Percentiles rank a stretch among this genome's conserved stretches.
These are phyloP conservation scores for Bimastos eiseni DNA, from an alignment of 2,888 invertebrate genomes.

Conservation along the genomic window DNA sequence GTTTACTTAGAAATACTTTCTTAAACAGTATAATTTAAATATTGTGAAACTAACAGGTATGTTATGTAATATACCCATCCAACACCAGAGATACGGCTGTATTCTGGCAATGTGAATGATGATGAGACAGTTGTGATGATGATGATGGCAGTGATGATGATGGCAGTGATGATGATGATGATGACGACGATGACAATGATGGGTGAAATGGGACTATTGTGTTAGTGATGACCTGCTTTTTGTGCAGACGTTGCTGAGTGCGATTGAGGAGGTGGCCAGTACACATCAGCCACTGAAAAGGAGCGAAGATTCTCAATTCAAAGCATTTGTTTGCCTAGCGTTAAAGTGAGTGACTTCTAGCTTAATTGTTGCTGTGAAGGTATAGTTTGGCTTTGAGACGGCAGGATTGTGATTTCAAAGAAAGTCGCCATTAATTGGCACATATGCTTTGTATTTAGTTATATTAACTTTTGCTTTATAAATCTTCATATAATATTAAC, in stretches of 20 bases:
- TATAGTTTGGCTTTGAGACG: not conserved
- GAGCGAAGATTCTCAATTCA: conserved; percentile 94
- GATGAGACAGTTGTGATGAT: not conserved
- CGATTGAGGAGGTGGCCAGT: conserved; percentile 87
- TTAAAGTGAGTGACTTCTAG: conserved; percentile 77
- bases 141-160: not conserved
- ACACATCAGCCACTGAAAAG: conserved; percentile 90
- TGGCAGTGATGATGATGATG: not conserved
- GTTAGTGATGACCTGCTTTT: not conserved
- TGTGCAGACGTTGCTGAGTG: conserved; percentile 78
- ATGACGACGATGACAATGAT: not conserved
- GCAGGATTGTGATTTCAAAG: not conserved
- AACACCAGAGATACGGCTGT: not conserved
- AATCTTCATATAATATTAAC: no score
- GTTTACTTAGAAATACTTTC: not conserved
- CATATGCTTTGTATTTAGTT: no score
- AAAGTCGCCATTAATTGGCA: not conserved
- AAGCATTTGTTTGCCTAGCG: conserved; percentile 94
- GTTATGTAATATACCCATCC: not conserved
- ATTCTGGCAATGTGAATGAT: not conserved
- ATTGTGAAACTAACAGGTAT: not conserved
- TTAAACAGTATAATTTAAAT: not conserved
- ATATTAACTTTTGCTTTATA: no score
- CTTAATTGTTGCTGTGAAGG: not conserved
- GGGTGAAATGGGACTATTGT: not conserved